Conservation (phyloP, 2,888 invertebrate species). For the Griposia aprilina region DNA sequence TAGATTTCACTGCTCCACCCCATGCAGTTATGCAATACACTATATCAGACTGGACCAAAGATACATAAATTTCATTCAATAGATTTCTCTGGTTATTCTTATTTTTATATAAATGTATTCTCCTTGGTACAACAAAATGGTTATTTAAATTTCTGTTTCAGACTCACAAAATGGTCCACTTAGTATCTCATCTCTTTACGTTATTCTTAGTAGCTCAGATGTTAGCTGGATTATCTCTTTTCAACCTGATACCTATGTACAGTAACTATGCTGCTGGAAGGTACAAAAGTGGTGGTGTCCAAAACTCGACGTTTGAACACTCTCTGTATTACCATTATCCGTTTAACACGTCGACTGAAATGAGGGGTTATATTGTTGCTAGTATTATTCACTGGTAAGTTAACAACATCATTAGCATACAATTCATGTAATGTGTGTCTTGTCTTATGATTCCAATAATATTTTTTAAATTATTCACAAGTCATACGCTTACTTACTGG, state of each 20-base stretch:
- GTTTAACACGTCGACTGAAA: conserved; percentile 49
- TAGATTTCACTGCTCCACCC: too few relatives aligned
- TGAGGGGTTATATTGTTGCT: conserved; percentile 40
- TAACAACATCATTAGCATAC: background rate
- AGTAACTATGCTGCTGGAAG: conserved; percentile 33
- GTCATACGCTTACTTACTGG: background rate
- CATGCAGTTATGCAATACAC: too few relatives aligned
- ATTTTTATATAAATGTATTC: too few relatives aligned
- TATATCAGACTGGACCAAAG: too few relatives aligned
- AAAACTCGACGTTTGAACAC: conserved; percentile 55
- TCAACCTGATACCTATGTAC: conserved; percentile 49
- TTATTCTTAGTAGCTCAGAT: conserved; percentile 4
- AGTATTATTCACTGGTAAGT: conserved; percentile 51
- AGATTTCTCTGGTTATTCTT: too few relatives aligned
- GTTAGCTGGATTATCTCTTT: conserved; percentile 18
- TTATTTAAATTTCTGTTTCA: conserved; percentile 27
- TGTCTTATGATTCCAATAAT: background rate
- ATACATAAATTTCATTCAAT: too few relatives aligned
- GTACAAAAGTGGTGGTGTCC: conserved; percentile 5
- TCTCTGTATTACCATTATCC: conserved; percentile 54
- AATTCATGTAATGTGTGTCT: background rate
- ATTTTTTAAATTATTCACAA: background rate
- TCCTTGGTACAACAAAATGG: too few relatives aligned
- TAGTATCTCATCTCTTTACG: conserved; percentile 27
- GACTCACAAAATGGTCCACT: conserved; percentile 41